A percentile compares a stretch with the other conserved stretches of the same genome.
Evolutionary conservation across 2,888 invertebrate species (phyloP).

Genomic region (Chrysolina oricalcia): DNA sequence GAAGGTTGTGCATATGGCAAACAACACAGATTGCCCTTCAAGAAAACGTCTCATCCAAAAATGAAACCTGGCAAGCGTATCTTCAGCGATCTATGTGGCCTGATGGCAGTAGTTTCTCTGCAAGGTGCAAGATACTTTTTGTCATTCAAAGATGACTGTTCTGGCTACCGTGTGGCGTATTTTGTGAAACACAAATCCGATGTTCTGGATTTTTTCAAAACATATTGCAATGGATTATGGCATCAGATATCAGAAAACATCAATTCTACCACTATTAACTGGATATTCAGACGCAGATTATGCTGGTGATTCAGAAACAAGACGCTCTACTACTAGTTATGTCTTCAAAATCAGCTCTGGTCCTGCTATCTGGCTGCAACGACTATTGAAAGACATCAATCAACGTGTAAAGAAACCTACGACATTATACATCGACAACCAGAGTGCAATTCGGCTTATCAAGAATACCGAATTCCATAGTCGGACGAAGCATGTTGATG

Average conservation of each 20-base stretch:
- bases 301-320: too few species aligned
- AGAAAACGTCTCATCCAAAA: conserved; percentile 25
- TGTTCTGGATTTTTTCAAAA: conserved; percentile 40
- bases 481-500: conserved; percentile 33
- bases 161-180: too few species aligned
- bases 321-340: too few species aligned
- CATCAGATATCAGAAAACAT: conserved; percentile 7
- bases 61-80: conserved; percentile 45
- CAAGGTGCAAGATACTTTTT: conserved; percentile 44
- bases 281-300: too few species aligned
- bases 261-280: background rate
- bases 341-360: conserved; percentile 48
- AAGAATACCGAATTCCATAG: conserved; percentile 33
- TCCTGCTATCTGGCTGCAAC: conserved; percentile 49
- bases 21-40: too few species aligned
- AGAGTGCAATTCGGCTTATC: conserved; percentile 25
- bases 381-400: conserved; percentile 16
- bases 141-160: conserved; percentile 45
- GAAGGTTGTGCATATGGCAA: too few species aligned
- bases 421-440: conserved; percentile 31
- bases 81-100: conserved; percentile 47
- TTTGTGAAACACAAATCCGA: too few species aligned
- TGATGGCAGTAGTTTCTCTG: conserved; percentile 40
- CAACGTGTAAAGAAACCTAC: conserved; percentile 30
- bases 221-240: conserved; percentile 30